Evolutionary conservation across 2,113 vertebrate species (phyloP).

Genomic region (Sander lucioperca): DNA sequence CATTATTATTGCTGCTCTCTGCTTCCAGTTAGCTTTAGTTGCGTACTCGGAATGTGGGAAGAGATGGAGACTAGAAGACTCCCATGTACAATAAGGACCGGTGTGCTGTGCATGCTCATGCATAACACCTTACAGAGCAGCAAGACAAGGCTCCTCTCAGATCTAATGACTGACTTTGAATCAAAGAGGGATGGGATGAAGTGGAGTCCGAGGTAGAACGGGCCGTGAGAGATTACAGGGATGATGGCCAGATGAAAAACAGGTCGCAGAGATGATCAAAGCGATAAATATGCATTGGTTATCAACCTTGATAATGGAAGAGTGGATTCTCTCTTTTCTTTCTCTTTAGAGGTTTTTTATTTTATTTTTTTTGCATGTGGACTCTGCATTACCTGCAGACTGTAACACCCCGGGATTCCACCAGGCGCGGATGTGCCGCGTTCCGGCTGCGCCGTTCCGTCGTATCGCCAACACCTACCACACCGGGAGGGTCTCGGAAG

Average conservation of each 20-base stretch:
- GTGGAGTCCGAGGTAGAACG: slow-evolving; percentile 16
- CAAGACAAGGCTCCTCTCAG: neutral
- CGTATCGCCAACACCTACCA: too few species aligned
- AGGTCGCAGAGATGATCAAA: slow-evolving; percentile 4
- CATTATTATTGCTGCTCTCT: neutral
- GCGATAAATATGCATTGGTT: neutral
- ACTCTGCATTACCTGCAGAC: neutral
- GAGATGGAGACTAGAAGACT: neutral
- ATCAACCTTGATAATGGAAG: neutral
- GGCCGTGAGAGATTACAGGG: neutral
- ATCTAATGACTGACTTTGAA: slow-evolving; percentile 3
- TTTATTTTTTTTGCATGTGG: neutral
- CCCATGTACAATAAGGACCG: neutral
- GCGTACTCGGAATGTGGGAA: slow-evolving; percentile 40
- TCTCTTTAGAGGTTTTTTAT: neutral
- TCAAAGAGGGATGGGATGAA: slow-evolving; percentile 3
- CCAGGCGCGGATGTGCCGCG: too few species aligned
- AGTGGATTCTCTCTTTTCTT: neutral
- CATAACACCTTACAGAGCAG: neutral
- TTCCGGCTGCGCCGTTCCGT: too few species aligned
- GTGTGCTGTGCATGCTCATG: slow-evolving; percentile 6
- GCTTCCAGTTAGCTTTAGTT: slow-evolving; percentile 55
- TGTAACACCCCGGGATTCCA: neutral
- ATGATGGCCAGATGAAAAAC: neutral
- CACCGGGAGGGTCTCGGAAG: too few species aligned